A percentile compares a stretch with the other conserved stretches of the same genome.
These are phyloP conservation scores for Plagiodera versicolora DNA, from an alignment of 2,888 invertebrate species.

Conservation along the genomic window DNA sequence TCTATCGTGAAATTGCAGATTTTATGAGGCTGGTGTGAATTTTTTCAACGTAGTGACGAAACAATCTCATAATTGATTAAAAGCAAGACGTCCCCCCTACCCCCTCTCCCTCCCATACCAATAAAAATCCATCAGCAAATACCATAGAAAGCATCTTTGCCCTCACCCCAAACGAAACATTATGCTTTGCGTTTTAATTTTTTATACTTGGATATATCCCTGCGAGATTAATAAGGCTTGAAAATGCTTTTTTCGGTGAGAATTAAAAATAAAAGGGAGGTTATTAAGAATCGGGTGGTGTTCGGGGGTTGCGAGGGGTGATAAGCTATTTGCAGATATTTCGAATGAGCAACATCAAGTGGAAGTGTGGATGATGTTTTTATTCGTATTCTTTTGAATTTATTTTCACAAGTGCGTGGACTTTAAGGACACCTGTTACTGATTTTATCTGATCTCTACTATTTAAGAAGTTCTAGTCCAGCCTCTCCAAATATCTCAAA, in stretches of 20 bases:
- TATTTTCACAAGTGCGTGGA: too few species aligned
- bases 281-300: slow-evolving; percentile 39
- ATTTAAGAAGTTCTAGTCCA: too few species aligned
- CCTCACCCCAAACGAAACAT: slow-evolving; percentile 47
- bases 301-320: slow-evolving; percentile 15
- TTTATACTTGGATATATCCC: slow-evolving; percentile 53
- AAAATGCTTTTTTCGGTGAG: slow-evolving; percentile 50
- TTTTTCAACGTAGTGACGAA: neutral
- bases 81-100: neutral
- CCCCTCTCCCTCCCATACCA: neutral
- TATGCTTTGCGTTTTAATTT: slow-evolving; percentile 54
- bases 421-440: too few species aligned
- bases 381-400: neutral
- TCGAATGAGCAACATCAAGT: slow-evolving; percentile 32
- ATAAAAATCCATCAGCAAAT: slow-evolving; percentile 2
- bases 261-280: slow-evolving; percentile 51
- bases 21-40: too few species aligned
- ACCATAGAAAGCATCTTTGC: slow-evolving; percentile 11
- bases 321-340: slow-evolving; percentile 32
- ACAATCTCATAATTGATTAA: neutral
- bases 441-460: too few species aligned
- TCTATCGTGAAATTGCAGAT: too few species aligned
- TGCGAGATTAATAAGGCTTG: slow-evolving; percentile 54
- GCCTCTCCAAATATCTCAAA: too few species aligned
- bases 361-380: neutral